Base-by-base conservation (phyloP, 2,113 vertebrate genomes). In the Dipodomys merriami region DNA sequence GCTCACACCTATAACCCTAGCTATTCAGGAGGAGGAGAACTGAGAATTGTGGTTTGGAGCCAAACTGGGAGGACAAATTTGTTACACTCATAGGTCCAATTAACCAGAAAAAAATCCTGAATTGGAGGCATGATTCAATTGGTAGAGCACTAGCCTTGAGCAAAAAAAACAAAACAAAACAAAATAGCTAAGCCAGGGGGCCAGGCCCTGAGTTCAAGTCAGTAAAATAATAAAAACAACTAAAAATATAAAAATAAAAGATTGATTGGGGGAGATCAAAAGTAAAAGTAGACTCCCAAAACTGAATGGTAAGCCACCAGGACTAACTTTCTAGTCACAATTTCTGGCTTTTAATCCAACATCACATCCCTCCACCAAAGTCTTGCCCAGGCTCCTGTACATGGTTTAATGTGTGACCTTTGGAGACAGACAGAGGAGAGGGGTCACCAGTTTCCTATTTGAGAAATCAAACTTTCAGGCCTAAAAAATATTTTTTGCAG, bases 401-500 rank as follows among this genome's bases (percentile, higher is more conserved):
- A 60, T 18, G 49, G 20, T 19, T 65, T 69, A 68, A 73, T 6
- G 23, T 81, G 7, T 79, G 46, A 90, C 86, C 86, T 91, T 74
- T 72, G 20, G 67, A 67, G 27, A 94, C 77, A 87, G 35, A 25
- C n/a, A 86, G 77, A 86, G 85, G 74, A 82, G 15, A 85, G 29
- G 27, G 5, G 46, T 35, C 39, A 73, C 16, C 69, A 84, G 76
- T 88, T 19, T 82, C 57, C 69, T 83, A 46, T n/a, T 71, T 85
- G 60, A 62, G 49, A 95, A 93, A 69, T 90, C 18, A 91, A 86
- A 80, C 16, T 93, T 62, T 69, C 15, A 77, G 53, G 18, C 44
- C 30, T 78, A 90, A 90, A 91, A 73, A 2, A 69, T 30, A 68
- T 53, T 67, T 79, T 76, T 0, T 82, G 44, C 7, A 49, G 49